Percentiles rank a stretch among this genome's conserved stretches.
Evolutionary conservation across 1,140 invertebrate species (phyloP).

Genomic region (Caenorhabditis briggsae): DNA sequence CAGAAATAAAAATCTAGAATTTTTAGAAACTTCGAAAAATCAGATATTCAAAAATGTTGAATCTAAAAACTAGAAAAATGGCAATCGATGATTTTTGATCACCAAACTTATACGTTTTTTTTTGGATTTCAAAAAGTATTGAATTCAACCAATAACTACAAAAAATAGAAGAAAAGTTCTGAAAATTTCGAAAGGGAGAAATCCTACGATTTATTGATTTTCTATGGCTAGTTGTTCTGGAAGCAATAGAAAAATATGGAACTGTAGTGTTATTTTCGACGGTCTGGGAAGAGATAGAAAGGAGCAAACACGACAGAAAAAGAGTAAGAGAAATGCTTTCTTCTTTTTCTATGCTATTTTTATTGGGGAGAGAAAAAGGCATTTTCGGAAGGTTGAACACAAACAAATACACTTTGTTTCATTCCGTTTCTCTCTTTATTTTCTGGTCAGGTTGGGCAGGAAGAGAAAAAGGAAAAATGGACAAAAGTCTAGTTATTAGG

Average conservation of each 20-base stretch:
- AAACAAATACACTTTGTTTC: conserved; percentile 23
- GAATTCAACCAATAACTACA: no score
- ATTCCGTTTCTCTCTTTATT: neutral
- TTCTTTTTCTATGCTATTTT: neutral
- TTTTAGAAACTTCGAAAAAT: no score
- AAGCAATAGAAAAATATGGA: neutral
- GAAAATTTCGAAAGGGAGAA: no score
- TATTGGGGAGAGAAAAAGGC: neutral
- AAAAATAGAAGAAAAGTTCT: no score
- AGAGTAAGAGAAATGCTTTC: neutral
- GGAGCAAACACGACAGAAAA: neutral
- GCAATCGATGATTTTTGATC: no score
- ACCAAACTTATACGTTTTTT: no score
- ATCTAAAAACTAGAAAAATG: no score
- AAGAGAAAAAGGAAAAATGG: no score
- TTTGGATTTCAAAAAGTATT: no score
- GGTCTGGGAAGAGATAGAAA: neutral
- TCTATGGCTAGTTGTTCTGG: neutral
- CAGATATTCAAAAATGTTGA: no score
- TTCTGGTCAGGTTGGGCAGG: neutral
- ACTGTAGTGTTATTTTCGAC: neutral
- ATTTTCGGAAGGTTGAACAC: conserved; percentile 21
- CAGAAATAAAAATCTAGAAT: no score
- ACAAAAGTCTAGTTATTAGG: neutral
- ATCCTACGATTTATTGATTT: neutral